Conservation (phyloP, 2,888 invertebrate genomes). For the Megastigmus dorsalis region DNA sequence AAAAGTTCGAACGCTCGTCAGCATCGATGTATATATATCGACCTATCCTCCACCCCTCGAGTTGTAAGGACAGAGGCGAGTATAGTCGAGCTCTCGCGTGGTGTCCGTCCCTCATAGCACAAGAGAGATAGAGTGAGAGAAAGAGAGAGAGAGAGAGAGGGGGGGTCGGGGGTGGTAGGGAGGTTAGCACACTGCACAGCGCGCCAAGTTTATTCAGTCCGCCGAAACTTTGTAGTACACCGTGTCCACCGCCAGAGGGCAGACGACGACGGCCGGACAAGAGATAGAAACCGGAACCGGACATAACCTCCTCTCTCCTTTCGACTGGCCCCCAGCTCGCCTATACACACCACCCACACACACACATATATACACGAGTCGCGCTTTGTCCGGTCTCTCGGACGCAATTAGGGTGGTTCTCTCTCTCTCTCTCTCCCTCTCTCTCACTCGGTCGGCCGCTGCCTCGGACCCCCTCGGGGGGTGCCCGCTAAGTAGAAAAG, state of each 20-base stretch:
- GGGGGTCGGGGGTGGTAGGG: conserved; percentile 6
- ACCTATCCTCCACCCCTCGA: no score
- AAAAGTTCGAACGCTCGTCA: no score
- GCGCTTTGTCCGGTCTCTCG: conserved; percentile 74
- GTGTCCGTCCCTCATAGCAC: no score
- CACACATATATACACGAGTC: conserved; percentile 70
- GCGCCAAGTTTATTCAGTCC: conserved; percentile 73
- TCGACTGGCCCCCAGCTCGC: conserved; percentile 18
- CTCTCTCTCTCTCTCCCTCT: conserved; percentile 41
- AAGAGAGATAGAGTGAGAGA: no score
- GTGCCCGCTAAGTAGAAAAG: conserved; percentile 72
- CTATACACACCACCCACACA: conserved; percentile 61
- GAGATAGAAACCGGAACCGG: conserved; percentile 70
- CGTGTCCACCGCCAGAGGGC: conserved; percentile 73
- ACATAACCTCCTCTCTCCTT: conserved; percentile 65
- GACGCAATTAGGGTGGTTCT: conserved; percentile 75
- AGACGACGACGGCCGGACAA: conserved; percentile 64
- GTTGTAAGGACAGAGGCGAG: no score
- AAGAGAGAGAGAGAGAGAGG: neutral
- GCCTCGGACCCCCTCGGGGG: conserved; percentile 58
- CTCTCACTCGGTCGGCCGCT: conserved; percentile 28
- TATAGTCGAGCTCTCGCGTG: no score
- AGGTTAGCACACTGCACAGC: no score
- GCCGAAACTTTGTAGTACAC: conserved; percentile 73
- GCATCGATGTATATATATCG: no score